A percentile compares a stretch with the other conserved stretches of the same genome.
These are phyloP conservation scores for Apis dorsata DNA, from an alignment of 1,140 invertebrate species.

Conservation along the genomic window DNA sequence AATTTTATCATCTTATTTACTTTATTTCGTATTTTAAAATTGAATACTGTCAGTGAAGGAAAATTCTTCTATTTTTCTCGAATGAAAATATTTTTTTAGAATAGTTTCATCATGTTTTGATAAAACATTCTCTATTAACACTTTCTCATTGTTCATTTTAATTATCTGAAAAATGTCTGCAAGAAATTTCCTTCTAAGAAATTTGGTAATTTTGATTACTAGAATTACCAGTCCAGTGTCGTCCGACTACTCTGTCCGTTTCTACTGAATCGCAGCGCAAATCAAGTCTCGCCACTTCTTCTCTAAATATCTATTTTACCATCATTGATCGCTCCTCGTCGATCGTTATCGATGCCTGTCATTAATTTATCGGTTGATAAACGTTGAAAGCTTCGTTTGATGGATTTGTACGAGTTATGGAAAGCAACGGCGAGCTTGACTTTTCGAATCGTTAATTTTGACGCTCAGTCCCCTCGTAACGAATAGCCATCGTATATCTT, in stretches of 20 bases:
- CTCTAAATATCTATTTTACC: not conserved
- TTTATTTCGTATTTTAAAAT: no score
- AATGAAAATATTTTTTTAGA: no score
- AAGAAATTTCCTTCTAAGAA: not conserved
- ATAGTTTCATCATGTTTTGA: no score
- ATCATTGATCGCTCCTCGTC: not conserved
- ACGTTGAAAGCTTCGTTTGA: slow-evolving; percentile 4
- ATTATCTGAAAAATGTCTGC: not conserved
- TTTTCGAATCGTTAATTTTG: slow-evolving; percentile 63
- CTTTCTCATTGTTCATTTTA: no score
- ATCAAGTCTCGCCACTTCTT: not conserved
- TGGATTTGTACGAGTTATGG: slow-evolving; percentile 48
- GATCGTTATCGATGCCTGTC: slow-evolving; percentile 2
- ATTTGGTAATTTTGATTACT: not conserved
- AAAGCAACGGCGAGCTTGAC: slow-evolving; percentile 48
- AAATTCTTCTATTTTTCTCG: no score
- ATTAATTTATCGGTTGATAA: slow-evolving; percentile 10
- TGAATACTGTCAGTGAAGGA: no score
- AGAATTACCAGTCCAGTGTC: not conserved
- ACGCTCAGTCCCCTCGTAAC: slow-evolving; percentile 51
- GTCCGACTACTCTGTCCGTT: no score
- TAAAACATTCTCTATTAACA: no score
- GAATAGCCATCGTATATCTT: slow-evolving; percentile 61
- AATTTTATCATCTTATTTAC: no score
- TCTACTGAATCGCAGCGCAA: not conserved